Evolutionary conservation across 2,797 vertebrate genomes (phyloP).

Genomic region (Loriculus beryllinus): DNA sequence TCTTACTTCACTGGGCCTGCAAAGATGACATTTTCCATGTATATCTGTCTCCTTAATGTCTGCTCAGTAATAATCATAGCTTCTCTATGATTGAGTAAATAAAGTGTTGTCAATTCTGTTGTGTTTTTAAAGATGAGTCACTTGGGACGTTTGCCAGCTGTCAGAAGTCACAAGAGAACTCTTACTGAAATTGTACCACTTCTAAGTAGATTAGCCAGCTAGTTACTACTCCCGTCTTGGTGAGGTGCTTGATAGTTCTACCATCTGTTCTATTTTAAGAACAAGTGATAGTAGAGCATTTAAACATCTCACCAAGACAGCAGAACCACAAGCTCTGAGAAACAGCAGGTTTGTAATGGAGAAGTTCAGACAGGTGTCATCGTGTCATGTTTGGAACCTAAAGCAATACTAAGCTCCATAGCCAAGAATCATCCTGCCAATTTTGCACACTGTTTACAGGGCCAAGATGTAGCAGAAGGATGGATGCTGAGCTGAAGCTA

Average conservation of each 20-base stretch:
- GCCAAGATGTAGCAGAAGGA: background rate
- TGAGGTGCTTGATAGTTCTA: background rate
- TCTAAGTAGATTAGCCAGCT: background rate
- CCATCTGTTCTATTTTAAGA: background rate
- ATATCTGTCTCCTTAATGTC: background rate
- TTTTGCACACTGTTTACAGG: background rate
- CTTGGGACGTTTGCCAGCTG: background rate
- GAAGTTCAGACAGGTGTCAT: background rate
- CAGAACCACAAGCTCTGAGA: background rate
- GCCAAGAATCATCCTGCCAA: background rate
- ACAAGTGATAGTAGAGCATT: background rate
- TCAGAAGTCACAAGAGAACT: background rate
- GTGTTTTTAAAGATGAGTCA: background rate
- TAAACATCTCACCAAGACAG: background rate
- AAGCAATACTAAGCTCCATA: background rate
- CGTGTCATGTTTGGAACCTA: background rate
- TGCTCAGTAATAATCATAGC: background rate
- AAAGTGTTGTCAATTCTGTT: background rate
- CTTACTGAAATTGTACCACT: background rate
- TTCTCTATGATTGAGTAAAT: constrained; percentile 11
- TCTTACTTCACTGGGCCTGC: background rate
- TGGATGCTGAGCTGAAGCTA: background rate
- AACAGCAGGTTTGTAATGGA: background rate
- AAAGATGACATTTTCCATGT: background rate
- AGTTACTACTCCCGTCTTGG: background rate